These are phyloP conservation scores for Ophion obscuratus DNA, from an alignment of 2,888 invertebrate species.

Conservation along the genomic window DNA sequence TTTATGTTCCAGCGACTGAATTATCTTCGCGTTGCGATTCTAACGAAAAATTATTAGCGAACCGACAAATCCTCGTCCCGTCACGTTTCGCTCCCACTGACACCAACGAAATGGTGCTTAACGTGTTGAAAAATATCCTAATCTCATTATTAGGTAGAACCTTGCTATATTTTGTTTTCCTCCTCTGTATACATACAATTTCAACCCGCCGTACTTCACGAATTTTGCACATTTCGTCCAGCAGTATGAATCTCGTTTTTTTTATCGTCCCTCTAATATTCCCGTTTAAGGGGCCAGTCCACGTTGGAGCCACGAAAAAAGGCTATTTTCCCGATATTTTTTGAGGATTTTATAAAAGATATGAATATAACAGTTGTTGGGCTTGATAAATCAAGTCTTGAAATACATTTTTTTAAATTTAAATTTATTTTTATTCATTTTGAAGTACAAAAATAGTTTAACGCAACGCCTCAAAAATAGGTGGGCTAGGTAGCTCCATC, in stretches of 20 bases:
- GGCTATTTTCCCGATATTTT: too few species aligned
- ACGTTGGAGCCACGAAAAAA: too few species aligned
- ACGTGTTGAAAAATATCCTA: constrained; percentile 67
- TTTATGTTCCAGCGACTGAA: constrained; percentile 62
- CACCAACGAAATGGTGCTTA: constrained; percentile 68
- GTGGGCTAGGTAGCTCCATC: too few species aligned
- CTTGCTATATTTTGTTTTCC: constrained; percentile 17
- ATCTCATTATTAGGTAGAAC: constrained; percentile 23
- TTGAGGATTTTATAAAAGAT: too few species aligned
- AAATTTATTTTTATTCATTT: too few species aligned
- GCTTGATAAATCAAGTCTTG: too few species aligned
- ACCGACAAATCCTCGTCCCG: constrained; percentile 3
- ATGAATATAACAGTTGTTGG: too few species aligned
- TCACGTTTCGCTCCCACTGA: not conserved
- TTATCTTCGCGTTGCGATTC: constrained; percentile 18
- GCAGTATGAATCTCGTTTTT: constrained; percentile 28
- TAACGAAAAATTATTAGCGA: constrained; percentile 5
- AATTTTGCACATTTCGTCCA: constrained; percentile 65
- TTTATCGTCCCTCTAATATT: not conserved
- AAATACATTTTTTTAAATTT: too few species aligned
- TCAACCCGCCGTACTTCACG: constrained; percentile 56
- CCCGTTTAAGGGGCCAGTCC: constrained; percentile 5
- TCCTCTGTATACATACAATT: constrained; percentile 10
- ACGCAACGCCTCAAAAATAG: too few species aligned
- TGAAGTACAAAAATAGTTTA: too few species aligned